These are phyloP conservation scores for Lepidocolaptes lacrymiger DNA, from an alignment of 2,797 vertebrate species.

Conservation along the genomic window DNA sequence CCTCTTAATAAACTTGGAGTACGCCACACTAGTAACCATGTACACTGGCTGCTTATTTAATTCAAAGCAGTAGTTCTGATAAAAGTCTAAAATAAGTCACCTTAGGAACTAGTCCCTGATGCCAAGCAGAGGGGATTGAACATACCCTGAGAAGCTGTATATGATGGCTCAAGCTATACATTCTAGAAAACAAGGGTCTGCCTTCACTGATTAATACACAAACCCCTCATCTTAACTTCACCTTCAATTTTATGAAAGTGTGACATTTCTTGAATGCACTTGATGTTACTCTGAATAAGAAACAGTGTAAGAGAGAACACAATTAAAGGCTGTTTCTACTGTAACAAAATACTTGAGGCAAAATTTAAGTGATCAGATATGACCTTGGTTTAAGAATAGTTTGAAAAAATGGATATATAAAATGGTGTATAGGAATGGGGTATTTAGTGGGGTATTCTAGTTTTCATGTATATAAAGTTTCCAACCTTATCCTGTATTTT, in stretches of 20 bases:
- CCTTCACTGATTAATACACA: not conserved
- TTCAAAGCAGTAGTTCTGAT: not conserved
- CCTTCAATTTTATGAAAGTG: not conserved
- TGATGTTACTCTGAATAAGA: not conserved
- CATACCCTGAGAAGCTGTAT: not conserved
- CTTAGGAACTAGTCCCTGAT: not conserved
- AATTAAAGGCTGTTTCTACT: not conserved
- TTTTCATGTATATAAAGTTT: not conserved
- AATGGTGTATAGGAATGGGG: not conserved
- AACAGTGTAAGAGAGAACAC: not conserved
- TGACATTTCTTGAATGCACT: not conserved
- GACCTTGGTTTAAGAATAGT: not conserved
- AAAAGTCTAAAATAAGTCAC: not conserved
- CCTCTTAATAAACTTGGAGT: not conserved
- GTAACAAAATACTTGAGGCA: not conserved
- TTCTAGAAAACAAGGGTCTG: not conserved
- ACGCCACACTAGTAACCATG: not conserved
- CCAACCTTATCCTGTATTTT: not conserved
- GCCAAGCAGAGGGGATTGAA: not conserved
- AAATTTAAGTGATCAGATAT: not conserved
- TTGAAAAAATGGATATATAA: not conserved
- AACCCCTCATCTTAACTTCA: not conserved
- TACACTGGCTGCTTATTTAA: not conserved
- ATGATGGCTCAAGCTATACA: not conserved
- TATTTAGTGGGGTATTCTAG: not conserved